Percentiles rank a stretch among this genome's conserved stretches.
Conservation (phyloP, 2,797 vertebrate species). For the Neosilurus hyrtlii region DNA sequence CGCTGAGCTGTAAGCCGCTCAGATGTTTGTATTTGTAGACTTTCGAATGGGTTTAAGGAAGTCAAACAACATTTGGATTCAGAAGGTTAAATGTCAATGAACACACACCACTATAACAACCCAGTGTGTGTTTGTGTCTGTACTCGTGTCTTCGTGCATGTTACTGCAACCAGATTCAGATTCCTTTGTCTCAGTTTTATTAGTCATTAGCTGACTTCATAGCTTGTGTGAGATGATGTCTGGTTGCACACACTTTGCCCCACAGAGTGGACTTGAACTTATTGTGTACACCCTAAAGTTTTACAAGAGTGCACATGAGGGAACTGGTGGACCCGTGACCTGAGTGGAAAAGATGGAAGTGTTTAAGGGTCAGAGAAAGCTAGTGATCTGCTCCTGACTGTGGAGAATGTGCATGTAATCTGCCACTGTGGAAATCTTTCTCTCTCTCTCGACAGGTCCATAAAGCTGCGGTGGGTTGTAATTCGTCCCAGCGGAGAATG, state of each 20-base stretch:
- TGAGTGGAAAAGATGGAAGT: constrained; percentile 48
- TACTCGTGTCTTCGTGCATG: not conserved
- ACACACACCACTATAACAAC: not conserved
- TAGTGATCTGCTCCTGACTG: constrained; percentile 53
- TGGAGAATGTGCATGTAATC: constrained; percentile 58
- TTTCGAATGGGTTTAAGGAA: constrained; percentile 65
- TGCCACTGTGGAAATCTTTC: constrained; percentile 55
- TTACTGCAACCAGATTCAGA: not conserved
- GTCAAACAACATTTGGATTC: constrained; percentile 57
- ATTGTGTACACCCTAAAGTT: constrained; percentile 35
- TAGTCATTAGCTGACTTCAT: not conserved
- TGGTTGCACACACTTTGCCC: constrained; percentile 28
- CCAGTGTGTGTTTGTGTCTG: not conserved
- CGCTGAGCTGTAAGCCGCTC: not conserved
- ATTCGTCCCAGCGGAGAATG: constrained; percentile 81
- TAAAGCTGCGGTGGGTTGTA: constrained; percentile 81
- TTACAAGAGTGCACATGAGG: constrained; percentile 40
- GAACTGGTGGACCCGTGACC: constrained; percentile 42
- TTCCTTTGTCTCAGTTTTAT: not conserved
- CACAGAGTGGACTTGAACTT: constrained; percentile 35
- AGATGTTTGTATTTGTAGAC: constrained; percentile 58
- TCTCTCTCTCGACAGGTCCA: constrained; percentile 74
- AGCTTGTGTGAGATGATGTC: constrained; percentile 26
- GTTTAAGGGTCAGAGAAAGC: constrained; percentile 50
- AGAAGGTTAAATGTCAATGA: constrained; percentile 60